These are phyloP conservation scores for Octopus bimaculoides DNA, from an alignment of 1,140 invertebrate species.

Conservation along the genomic window DNA sequence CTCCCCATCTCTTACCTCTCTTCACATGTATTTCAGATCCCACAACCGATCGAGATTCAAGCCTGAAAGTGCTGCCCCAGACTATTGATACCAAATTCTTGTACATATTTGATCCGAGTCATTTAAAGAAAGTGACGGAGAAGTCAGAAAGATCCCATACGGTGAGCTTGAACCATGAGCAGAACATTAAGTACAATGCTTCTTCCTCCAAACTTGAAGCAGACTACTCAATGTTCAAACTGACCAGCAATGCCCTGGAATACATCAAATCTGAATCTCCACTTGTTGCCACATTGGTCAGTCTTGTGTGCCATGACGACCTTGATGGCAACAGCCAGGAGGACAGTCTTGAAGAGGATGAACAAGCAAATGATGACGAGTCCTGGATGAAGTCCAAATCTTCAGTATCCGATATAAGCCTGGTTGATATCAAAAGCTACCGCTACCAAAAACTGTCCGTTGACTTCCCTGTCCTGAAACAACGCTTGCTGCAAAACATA, in stretches of 20 bases:
- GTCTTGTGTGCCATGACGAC: slow-evolving; percentile 49
- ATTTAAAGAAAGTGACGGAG: background rate
- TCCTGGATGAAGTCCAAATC: slow-evolving; percentile 21
- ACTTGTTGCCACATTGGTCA: slow-evolving; percentile 49
- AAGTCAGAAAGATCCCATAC: slow-evolving; percentile 21
- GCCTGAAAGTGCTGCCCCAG: slow-evolving; percentile 28
- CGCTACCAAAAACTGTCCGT: slow-evolving; percentile 47
- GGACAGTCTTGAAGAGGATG: slow-evolving; percentile 40
- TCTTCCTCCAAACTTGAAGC: background rate
- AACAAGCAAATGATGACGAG: slow-evolving; percentile 15
- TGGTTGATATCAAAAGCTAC: slow-evolving; percentile 51
- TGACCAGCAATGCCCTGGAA: slow-evolving; percentile 48
- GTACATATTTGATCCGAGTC: slow-evolving; percentile 32
- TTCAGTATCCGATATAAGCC: slow-evolving; percentile 44
- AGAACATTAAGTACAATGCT: background rate
- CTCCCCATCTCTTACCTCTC: too few relatives aligned
- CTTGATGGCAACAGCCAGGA: slow-evolving; percentile 46
- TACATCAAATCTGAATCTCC: slow-evolving; percentile 48
- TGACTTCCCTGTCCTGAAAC: slow-evolving; percentile 45
- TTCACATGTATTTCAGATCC: background rate
- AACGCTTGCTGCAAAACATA: slow-evolving; percentile 45
- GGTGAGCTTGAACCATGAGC: slow-evolving; percentile 16
- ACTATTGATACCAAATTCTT: slow-evolving; percentile 28
- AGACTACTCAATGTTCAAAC: slow-evolving; percentile 24
- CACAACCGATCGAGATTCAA: background rate